Evolutionary conservation across 2,888 invertebrate species (phyloP).

Genomic region (Eutolmus rufibarbis): DNA sequence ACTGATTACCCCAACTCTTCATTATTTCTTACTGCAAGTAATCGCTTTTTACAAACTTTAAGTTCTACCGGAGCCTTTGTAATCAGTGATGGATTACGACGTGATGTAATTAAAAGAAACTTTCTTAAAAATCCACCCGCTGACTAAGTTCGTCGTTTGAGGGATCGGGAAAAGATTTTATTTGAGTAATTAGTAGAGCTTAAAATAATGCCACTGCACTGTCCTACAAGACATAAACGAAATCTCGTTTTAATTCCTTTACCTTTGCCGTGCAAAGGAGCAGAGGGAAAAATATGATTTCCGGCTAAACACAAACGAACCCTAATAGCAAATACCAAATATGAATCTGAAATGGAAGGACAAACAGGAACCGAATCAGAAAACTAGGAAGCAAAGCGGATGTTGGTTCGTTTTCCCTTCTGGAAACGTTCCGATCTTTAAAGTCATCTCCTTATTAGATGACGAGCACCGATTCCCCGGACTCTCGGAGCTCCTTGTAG

Average conservation of each 20-base stretch:
- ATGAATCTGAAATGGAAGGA: neutral
- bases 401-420: neutral
- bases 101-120: neutral
- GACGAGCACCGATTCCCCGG: neutral
- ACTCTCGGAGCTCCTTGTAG: neutral
- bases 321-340: no score
- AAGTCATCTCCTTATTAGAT: neutral
- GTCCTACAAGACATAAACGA: neutral
- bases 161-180: neutral
- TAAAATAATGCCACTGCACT: neutral
- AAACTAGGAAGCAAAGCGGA: neutral
- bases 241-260: neutral
- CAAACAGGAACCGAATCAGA: neutral
- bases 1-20: neutral
- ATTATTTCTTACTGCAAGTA: neutral
- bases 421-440: neutral
- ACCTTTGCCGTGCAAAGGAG: neutral
- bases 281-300: neutral
- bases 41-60: neutral
- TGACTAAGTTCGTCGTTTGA: neutral
- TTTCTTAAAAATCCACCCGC: neutral
- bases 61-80: neutral
- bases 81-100: neutral
- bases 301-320: neutral
- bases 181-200: neutral